Evolutionary conservation across 92 coral and sea anemone species (phyloP), one percentile per base, ranked within the genome.

Genomic region (Porites rus): DNA sequence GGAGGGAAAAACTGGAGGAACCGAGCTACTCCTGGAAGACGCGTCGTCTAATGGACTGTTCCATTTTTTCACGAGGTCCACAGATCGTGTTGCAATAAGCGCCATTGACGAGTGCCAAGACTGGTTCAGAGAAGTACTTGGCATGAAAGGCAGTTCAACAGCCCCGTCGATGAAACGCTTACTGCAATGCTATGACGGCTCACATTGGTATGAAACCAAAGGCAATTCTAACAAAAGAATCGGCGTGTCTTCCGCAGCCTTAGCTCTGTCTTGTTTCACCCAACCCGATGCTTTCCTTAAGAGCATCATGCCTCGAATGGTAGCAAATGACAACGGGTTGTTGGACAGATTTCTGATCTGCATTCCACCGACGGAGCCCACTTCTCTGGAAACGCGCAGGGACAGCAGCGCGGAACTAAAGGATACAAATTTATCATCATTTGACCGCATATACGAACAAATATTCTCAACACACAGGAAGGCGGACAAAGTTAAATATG

Each of bases 141-240:
- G 70, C 21, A 51, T 69, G 43, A 82, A 72, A 43, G 63, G 69
- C 51, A 20, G 68, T 38, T 28, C 76, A 17, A 51, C 78, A 3
- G 86, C 78, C 22, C 86, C 86, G 8, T 70, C 86, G 21, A 82
- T 72, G 86, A 82, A 82, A 72, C 78, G 78, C n/a, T 60, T 82
- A 25, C 51, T 82, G 43, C 86, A 82, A 46, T 82, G 86, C 70
- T 82, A 82, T 20, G 78, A 82, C 75, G 71, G 76, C 21, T 82
- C 69, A 16, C 78, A 82, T 51, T 70, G 86, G 78, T 71, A 56
- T 28, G 71, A 82, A 38, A 82, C 70, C 54, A 69, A 82, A 19
- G 86, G 78, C 11, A 82, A 82, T 50, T 14, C 69, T 18, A 82
- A 58, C 17, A 70, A 82, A 46, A 2, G 72, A 53, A 46, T 82